These are phyloP conservation scores for Antheraea assamensis DNA, from an alignment of 2,888 invertebrate species.

Conservation along the genomic window DNA sequence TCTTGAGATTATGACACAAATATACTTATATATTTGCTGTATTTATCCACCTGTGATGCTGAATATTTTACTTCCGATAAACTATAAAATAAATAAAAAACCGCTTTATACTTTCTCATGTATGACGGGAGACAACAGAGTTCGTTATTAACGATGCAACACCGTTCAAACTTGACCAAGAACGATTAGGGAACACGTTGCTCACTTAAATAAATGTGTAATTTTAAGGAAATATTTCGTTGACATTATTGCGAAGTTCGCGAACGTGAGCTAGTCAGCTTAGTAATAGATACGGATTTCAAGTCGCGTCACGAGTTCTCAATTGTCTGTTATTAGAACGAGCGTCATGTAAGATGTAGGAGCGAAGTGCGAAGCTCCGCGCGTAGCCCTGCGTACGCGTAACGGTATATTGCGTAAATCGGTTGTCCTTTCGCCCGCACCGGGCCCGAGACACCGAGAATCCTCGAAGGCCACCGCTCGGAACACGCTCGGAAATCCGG, in stretches of 20 bases:
- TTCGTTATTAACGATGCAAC: conserved; percentile 24
- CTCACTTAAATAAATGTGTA: conserved; percentile 53
- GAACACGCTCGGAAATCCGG: conserved; percentile 82
- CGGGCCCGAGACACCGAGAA: conserved; percentile 73
- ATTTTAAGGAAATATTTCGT: conserved; percentile 66
- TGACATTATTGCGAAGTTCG: conserved; percentile 68
- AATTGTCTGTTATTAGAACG: conserved; percentile 47
- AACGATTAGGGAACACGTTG: conserved; percentile 52
- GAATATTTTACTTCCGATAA: neutral
- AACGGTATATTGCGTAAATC: conserved; percentile 56
- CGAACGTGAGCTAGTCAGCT: conserved; percentile 73
- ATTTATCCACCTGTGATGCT: neutral
- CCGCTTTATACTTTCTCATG: neutral
- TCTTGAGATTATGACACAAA: neutral
- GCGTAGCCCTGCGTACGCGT: conserved; percentile 39
- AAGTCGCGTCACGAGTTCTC: conserved; percentile 57
- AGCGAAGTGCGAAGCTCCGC: conserved; percentile 12
- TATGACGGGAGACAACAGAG: conserved; percentile 14
- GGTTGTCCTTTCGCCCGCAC: conserved; percentile 64
- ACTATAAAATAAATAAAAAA: neutral
- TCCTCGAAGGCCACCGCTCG: conserved; percentile 79
- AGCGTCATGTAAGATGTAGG: conserved; percentile 29
- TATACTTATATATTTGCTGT: neutral
- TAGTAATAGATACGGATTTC: conserved; percentile 60
- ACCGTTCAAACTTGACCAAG: conserved; percentile 63